phyloP scores from a whole-genome alignment of 2,797 vertebrate genomes.

The Mus caroli region DNA sequence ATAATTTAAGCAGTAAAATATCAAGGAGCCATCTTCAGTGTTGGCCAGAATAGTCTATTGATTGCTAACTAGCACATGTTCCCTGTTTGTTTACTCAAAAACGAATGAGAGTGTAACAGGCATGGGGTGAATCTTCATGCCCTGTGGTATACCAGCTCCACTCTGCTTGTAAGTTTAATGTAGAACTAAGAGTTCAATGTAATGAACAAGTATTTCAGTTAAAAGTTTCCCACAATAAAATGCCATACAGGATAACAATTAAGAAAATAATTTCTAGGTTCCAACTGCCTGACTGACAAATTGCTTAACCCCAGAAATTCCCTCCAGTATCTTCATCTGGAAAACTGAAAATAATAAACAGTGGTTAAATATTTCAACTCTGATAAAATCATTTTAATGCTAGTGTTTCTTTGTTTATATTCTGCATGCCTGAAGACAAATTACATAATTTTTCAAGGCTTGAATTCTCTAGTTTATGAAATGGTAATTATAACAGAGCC shows the following conservation, averaged over 20 bases:
- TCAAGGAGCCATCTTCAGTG: background rate
- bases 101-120: background rate
- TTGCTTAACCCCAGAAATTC: constrained; percentile 35
- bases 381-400: constrained; percentile 43
- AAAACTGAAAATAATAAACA: constrained; percentile 42
- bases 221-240: background rate
- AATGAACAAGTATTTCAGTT: background rate
- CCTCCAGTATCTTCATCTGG: constrained; percentile 9
- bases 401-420: constrained; percentile 15
- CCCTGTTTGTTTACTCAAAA: background rate
- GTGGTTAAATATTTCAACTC: constrained; percentile 26
- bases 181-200: background rate
- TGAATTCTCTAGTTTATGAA: constrained; percentile 59
- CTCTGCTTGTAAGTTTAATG: background rate
- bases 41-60: background rate
- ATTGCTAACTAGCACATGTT: background rate
- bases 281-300: background rate
- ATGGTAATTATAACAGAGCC: constrained; percentile 12
- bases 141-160: background rate
- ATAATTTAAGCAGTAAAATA: background rate
- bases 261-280: constrained; percentile 19
- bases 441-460: background rate
- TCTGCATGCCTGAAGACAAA: constrained; percentile 41
- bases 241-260: background rate
- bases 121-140: background rate